Conservation (phyloP, 1,140 invertebrate genomes). For the Agrypnia vestita region DNA sequence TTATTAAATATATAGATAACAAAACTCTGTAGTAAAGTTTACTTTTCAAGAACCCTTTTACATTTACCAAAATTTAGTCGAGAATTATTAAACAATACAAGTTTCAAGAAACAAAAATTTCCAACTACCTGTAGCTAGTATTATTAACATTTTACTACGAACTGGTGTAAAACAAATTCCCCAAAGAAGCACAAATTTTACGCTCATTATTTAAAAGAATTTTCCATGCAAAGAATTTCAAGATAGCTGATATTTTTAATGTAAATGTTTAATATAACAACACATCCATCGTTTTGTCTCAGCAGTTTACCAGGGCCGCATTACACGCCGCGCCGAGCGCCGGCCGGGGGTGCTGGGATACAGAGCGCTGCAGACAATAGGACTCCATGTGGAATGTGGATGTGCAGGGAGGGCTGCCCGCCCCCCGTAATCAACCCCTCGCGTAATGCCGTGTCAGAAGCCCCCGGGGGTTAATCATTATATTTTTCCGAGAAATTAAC, state of each 20-base stretch:
- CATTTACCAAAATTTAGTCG: no score
- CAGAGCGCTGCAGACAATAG: conserved; percentile 10
- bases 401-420: not conserved
- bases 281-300: conserved; percentile 5
- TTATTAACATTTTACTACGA: no score
- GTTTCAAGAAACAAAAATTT: no score
- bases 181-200: no score
- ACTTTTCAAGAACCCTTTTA: no score
- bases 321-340: conserved; percentile 5
- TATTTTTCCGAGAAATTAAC: conserved; percentile 13
- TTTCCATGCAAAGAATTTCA: not conserved
- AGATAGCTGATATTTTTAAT: no score
- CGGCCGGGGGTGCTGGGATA: conserved; percentile 17
- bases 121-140: no score
- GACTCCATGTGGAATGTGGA: not conserved
- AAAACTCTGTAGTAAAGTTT: no score
- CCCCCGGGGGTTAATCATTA: conserved; percentile 34
- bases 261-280: not conserved
- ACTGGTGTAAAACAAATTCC: no score
- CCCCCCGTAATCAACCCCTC: conserved; percentile 1
- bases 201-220: no score
- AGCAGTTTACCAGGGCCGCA: conserved; percentile 21
- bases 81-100: no score
- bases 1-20: no score
- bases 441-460: conserved; percentile 11